Evolutionary conservation across 2,888 invertebrate genomes (phyloP).

Genomic region (Mystacides longicornis): DNA sequence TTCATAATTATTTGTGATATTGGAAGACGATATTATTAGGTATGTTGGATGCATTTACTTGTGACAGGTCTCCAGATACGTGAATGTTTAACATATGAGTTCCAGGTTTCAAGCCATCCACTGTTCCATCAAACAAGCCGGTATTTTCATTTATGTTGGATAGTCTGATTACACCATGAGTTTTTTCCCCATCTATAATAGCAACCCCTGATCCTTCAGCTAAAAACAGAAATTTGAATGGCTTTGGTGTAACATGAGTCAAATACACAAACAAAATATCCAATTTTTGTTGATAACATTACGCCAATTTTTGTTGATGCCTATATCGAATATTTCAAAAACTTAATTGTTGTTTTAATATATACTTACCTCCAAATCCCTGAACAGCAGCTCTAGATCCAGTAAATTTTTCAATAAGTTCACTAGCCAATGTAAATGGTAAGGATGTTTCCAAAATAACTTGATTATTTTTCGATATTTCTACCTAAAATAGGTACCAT

Average conservation of each 20-base stretch:
- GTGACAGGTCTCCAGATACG: constrained; percentile 67
- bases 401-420: constrained; percentile 49
- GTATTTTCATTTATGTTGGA: constrained; percentile 37
- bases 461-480: constrained; percentile 40
- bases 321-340: background rate
- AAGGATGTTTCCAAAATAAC: constrained; percentile 62
- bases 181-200: constrained; percentile 50
- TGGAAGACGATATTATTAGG: background rate
- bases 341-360: background rate
- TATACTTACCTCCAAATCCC: constrained; percentile 61
- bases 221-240: constrained; percentile 3
- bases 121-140: constrained; percentile 74
- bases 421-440: constrained; percentile 44
- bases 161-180: constrained; percentile 73
- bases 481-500: constrained; percentile 15
- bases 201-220: constrained; percentile 59
- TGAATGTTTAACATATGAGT: constrained; percentile 48
- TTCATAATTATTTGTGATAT: background rate
- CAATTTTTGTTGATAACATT: no score
- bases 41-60: constrained; percentile 36
- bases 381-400: constrained; percentile 70
- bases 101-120: constrained; percentile 69
- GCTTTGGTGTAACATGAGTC: no score
- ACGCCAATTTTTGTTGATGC: no score
- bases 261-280: no score